A percentile compares a stretch with the other conserved stretches of the same genome.
Conservation (phyloP, 1,140 invertebrate genomes). For the Scylla paramamosain region DNA sequence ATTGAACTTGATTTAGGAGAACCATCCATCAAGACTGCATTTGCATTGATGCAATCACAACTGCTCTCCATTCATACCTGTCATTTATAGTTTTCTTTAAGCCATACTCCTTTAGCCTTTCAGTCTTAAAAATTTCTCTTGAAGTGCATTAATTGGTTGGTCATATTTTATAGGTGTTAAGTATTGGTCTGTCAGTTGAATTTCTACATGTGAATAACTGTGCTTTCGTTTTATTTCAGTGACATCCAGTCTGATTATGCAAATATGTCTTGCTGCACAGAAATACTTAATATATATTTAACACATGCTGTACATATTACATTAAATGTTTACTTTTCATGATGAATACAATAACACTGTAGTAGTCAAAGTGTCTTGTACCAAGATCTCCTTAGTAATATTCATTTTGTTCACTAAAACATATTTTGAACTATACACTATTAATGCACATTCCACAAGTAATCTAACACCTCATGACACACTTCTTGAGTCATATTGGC, state of each 20-base stretch:
- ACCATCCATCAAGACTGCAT: too few species aligned
- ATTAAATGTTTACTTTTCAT: background rate
- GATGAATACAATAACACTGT: constrained; percentile 8
- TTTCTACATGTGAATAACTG: background rate
- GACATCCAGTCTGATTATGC: too few species aligned
- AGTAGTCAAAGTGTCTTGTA: background rate
- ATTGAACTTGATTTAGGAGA: too few species aligned
- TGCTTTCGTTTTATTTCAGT: background rate
- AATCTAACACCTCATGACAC: background rate
- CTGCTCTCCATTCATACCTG: too few species aligned
- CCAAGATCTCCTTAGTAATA: background rate
- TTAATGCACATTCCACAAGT: background rate
- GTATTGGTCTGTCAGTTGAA: background rate
- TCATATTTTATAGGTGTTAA: background rate
- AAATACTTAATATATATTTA: too few species aligned
- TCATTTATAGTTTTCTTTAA: too few species aligned
- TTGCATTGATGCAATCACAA: too few species aligned
- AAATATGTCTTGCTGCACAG: too few species aligned
- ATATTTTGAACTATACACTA: background rate
- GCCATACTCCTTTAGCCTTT: too few species aligned
- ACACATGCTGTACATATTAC: background rate
- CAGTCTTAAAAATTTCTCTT: too few species aligned
- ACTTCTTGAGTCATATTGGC: background rate
- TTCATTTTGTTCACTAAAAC: background rate
- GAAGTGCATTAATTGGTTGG: background rate